Evolutionary conservation across 2,113 vertebrate species (phyloP).

Genomic region (Sinocyclocheilus grahami): DNA sequence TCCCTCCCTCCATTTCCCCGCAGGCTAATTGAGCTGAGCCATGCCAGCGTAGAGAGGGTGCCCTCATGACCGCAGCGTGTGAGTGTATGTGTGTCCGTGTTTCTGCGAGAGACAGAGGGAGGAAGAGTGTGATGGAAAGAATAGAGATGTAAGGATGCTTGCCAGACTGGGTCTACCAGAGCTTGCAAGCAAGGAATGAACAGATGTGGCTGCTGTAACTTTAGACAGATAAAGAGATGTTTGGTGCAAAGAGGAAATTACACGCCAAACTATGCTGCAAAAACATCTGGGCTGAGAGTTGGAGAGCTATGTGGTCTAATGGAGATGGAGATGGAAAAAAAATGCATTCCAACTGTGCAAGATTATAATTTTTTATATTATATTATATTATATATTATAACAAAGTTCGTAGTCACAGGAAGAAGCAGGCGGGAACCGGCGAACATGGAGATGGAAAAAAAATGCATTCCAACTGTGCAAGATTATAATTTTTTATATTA

Average conservation of each 20-base stretch:
- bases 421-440: too few species aligned
- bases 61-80: conserved; percentile 49
- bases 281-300: conserved; percentile 41
- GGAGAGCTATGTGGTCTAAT: neutral
- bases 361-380: too few species aligned
- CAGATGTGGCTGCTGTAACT: conserved; percentile 46
- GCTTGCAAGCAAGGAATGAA: conserved; percentile 37
- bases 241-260: conserved; percentile 43
- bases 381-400: too few species aligned
- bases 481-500: too few species aligned
- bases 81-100: conserved; percentile 3
- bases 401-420: too few species aligned
- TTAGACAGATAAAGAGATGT: conserved; percentile 43
- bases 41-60: conserved; percentile 51
- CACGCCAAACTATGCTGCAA: conserved; percentile 1
- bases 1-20: conserved; percentile 39
- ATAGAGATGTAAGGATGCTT: conserved; percentile 17
- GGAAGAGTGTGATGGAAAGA: conserved; percentile 13
- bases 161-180: conserved; percentile 31
- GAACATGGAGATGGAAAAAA: neutral
- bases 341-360: neutral
- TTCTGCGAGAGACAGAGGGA: conserved; percentile 14
- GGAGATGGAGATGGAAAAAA: neutral
- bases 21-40: conserved; percentile 62
- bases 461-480: neutral